These are phyloP conservation scores for Drosophila greeni DNA, from an alignment of 2,888 invertebrate species.

Conservation along the genomic window DNA sequence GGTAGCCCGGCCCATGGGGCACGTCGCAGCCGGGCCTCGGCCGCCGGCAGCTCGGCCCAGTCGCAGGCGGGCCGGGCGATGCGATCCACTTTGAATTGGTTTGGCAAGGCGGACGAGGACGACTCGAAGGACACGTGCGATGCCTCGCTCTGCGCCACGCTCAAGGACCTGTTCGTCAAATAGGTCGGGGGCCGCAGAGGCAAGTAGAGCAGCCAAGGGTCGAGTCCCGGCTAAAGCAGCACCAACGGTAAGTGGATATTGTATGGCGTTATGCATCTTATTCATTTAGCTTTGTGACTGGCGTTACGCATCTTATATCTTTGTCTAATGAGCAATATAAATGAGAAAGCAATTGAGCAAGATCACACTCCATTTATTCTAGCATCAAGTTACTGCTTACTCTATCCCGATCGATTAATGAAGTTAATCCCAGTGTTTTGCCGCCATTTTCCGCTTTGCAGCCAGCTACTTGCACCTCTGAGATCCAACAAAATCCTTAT, in stretches of 20 bases:
- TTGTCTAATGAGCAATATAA: background rate
- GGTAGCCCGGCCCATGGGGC: conserved; percentile 49
- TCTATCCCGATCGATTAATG: background rate
- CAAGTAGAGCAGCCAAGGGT: conserved; percentile 48
- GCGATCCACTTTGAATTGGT: conserved; percentile 80
- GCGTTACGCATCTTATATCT: background rate
- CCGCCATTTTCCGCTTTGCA: conserved; percentile 12
- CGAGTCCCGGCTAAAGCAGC: conserved; percentile 18
- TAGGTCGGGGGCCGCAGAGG: conserved; percentile 76
- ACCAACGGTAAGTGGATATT: conserved; percentile 32
- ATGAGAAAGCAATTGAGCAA: background rate
- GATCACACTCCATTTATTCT: background rate
- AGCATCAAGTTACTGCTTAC: background rate
- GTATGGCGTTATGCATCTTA: background rate
- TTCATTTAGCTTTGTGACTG: background rate
- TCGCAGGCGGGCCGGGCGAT: conserved; percentile 74
- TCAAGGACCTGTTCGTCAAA: conserved; percentile 93
- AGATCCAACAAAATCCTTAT: conserved; percentile 32
- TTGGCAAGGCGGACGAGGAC: conserved; percentile 84
- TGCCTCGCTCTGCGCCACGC: conserved; percentile 88
- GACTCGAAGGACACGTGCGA: conserved; percentile 86
- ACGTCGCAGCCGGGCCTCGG: conserved; percentile 65
- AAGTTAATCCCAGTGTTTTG: background rate
- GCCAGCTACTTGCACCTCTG: conserved; percentile 54
- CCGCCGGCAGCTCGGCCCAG: conserved; percentile 56